These are phyloP conservation scores for Watsonalla cultraria DNA, from an alignment of 2,888 invertebrate genomes.

Conservation along the genomic window DNA sequence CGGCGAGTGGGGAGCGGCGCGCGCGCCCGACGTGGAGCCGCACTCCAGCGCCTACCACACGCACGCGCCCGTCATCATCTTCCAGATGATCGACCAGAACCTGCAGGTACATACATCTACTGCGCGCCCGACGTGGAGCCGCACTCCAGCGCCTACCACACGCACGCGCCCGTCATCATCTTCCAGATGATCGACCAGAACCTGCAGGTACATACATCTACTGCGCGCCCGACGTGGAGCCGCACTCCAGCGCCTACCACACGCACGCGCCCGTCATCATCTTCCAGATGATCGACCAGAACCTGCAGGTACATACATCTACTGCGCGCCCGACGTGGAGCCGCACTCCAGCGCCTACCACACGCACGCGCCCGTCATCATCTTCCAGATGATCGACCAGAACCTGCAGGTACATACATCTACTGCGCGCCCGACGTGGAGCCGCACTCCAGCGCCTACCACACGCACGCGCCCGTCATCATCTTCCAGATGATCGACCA, in stretches of 20 bases:
- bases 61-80: slow-evolving; percentile 96
- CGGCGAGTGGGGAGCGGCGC: slow-evolving; percentile 92
- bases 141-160: slow-evolving; percentile 90
- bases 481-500: slow-evolving; percentile 99
- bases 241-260: slow-evolving; percentile 89
- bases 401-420: slow-evolving; percentile 83
- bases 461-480: slow-evolving; percentile 96
- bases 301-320: slow-evolving; percentile 81
- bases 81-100: slow-evolving; percentile 99
- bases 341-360: slow-evolving; percentile 89
- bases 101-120: slow-evolving; percentile 76
- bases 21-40: slow-evolving; percentile 89
- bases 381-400: slow-evolving; percentile 99
- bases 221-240: slow-evolving; percentile 88
- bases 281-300: slow-evolving; percentile 99
- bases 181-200: slow-evolving; percentile 99
- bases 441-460: slow-evolving; percentile 88
- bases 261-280: slow-evolving; percentile 97
- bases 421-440: slow-evolving; percentile 86
- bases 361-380: slow-evolving; percentile 96
- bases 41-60: slow-evolving; percentile 92
- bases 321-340: slow-evolving; percentile 87
- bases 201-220: slow-evolving; percentile 78
- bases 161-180: slow-evolving; percentile 96
- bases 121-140: slow-evolving; percentile 89